Percentiles rank a stretch among this genome's conserved stretches.
These are phyloP conservation scores for Mesembrinibis cayennensis DNA, from an alignment of 2,113 vertebrate species.

Conservation along the genomic window DNA sequence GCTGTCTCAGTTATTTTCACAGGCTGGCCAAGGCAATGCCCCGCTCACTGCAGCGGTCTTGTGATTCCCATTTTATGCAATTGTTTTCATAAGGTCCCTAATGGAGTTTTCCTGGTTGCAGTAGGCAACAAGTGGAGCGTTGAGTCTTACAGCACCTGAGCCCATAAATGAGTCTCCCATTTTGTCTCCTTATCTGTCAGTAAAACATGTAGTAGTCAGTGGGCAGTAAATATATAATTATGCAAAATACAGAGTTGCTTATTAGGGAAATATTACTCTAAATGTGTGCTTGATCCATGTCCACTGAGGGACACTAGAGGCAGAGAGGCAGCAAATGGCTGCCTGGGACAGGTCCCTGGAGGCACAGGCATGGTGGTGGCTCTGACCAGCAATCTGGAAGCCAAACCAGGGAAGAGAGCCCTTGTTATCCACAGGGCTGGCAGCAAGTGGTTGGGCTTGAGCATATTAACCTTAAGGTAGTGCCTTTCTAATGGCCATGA, in stretches of 20 bases:
- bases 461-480: neutral
- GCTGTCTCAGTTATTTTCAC: neutral
- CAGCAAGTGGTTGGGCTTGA: neutral
- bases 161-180: neutral
- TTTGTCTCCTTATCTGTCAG: neutral
- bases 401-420: neutral
- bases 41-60: accelerated
- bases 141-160: neutral
- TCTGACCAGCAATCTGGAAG: neutral
- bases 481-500: neutral
- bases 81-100: neutral
- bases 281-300: neutral
- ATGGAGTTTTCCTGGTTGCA: neutral
- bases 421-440: neutral
- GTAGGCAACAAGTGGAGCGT: neutral
- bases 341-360: neutral
- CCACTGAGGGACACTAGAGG: neutral
- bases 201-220: neutral
- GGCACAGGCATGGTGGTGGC: neutral
- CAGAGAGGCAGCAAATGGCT: neutral
- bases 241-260: neutral
- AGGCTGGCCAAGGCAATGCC: neutral
- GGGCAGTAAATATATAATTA: neutral
- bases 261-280: neutral
- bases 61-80: neutral